Conservation (phyloP, 2,113 vertebrate genomes). For the Perognathus longimembris region DNA sequence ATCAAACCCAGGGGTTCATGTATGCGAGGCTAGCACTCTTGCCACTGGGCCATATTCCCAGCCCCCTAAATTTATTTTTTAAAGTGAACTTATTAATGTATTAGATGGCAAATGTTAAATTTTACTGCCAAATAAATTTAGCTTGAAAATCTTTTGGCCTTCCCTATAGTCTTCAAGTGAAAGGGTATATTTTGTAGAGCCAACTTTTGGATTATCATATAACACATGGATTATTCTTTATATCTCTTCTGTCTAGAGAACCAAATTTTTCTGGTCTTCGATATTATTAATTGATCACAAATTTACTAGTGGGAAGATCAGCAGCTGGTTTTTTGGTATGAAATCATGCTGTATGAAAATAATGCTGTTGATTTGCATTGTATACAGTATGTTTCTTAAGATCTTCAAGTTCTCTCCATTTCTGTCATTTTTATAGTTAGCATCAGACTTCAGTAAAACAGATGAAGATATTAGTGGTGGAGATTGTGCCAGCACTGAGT, state of each 20-base stretch:
- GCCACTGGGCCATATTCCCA: too few species aligned
- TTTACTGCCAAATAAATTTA: constrained; percentile 21
- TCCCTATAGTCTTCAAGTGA: constrained; percentile 60
- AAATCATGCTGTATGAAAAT: neutral
- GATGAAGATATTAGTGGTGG: neutral
- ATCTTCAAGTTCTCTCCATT: neutral
- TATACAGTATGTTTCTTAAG: neutral
- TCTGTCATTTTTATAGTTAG: neutral
- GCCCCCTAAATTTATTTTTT: too few species aligned
- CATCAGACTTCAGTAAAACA: neutral
- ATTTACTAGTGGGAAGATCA: constrained; percentile 39
- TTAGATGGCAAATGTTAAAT: constrained; percentile 22
- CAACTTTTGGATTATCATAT: constrained; percentile 30
- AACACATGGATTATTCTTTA: constrained; percentile 35
- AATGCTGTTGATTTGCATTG: neutral
- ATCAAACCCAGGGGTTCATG: too few species aligned
- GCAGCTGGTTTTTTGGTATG: constrained; percentile 23
- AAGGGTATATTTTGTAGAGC: constrained; percentile 49
- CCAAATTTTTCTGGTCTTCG: constrained; percentile 33
- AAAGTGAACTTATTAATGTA: constrained; percentile 7
- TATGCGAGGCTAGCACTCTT: too few species aligned
- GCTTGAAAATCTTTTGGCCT: constrained; percentile 24
- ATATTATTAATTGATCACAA: constrained; percentile 12
- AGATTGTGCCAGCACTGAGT: neutral
- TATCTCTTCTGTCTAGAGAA: constrained; percentile 6